Percentiles rank a stretch among this genome's conserved stretches.
These are phyloP conservation scores for Nycticebus coucang DNA, from an alignment of 2,113 vertebrate genomes.

Conservation along the genomic window DNA sequence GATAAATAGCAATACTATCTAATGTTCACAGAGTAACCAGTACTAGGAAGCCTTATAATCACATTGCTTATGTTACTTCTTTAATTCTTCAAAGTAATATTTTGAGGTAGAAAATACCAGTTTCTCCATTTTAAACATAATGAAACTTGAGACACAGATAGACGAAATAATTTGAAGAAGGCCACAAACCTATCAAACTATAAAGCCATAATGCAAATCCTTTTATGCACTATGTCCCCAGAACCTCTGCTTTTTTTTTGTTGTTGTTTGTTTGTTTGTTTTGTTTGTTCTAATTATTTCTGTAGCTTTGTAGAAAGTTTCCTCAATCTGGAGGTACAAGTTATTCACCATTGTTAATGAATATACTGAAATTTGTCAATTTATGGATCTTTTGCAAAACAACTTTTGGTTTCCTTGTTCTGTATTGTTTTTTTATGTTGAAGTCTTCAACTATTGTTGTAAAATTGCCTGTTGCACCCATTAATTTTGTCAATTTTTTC, in stretches of 20 bases:
- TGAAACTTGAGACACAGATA: neutral
- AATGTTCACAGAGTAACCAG: neutral
- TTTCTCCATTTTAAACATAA: neutral
- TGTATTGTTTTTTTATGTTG: neutral
- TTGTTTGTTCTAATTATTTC: neutral
- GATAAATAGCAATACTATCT: neutral
- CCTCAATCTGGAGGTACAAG: neutral
- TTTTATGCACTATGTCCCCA: rapidly evolving
- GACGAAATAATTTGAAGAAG: neutral
- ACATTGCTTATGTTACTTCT: neutral
- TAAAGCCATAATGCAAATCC: neutral
- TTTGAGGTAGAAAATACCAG: neutral
- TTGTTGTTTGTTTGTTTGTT: too few relatives aligned
- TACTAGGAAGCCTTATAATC: neutral
- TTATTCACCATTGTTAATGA: neutral
- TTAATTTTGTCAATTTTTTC: neutral
- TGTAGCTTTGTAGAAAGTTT: neutral
- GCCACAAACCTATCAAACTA: too few relatives aligned
- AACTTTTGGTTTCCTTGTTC: neutral
- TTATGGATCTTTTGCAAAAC: neutral
- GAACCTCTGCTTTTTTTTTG: neutral
- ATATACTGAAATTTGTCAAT: neutral
- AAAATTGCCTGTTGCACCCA: neutral
- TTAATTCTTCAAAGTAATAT: neutral
- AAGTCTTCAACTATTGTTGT: neutral